phyloP scores from a whole-genome alignment of 2,888 invertebrate genomes.

The Cephus runcator region DNA sequence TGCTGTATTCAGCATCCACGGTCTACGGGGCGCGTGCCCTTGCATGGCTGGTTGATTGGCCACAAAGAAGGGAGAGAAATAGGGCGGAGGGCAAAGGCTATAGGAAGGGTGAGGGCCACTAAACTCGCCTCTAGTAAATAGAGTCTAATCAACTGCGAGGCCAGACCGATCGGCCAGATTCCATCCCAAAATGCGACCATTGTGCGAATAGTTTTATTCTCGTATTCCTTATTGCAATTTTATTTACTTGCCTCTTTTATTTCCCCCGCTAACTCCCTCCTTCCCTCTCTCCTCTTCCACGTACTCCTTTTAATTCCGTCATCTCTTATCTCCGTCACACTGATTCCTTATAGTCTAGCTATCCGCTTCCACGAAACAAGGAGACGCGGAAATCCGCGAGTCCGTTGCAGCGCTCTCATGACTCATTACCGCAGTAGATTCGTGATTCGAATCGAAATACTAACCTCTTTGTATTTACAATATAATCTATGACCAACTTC shows the following conservation, averaged over 20 bases:
- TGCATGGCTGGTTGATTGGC: conserved; percentile 64
- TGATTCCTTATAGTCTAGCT: background rate
- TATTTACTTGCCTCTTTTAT: background rate
- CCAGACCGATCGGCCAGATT: conserved; percentile 62
- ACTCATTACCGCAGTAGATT: background rate
- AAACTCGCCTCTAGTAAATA: conserved; percentile 63
- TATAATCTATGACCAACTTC: background rate
- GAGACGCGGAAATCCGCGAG: background rate
- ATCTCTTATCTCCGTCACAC: background rate
- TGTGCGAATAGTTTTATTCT: background rate
- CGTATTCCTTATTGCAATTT: background rate
- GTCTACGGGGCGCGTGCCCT: conserved; percentile 46
- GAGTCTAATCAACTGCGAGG: conserved; percentile 63
- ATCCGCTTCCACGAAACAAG: background rate
- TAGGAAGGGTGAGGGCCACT: conserved; percentile 35
- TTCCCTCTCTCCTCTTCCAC: too few relatives aligned
- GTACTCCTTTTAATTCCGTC: background rate
- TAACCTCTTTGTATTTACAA: background rate
- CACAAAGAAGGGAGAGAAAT: conserved; percentile 58
- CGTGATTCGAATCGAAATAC: background rate
- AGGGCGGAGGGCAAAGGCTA: conserved; percentile 32
- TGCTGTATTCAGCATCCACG: conserved; percentile 16
- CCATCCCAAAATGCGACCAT: conserved; percentile 44
- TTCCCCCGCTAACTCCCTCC: background rate
- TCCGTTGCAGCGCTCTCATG: background rate